Base-by-base conservation (phyloP, 2,113 vertebrate genomes). In the Seriola dumerili region DNA sequence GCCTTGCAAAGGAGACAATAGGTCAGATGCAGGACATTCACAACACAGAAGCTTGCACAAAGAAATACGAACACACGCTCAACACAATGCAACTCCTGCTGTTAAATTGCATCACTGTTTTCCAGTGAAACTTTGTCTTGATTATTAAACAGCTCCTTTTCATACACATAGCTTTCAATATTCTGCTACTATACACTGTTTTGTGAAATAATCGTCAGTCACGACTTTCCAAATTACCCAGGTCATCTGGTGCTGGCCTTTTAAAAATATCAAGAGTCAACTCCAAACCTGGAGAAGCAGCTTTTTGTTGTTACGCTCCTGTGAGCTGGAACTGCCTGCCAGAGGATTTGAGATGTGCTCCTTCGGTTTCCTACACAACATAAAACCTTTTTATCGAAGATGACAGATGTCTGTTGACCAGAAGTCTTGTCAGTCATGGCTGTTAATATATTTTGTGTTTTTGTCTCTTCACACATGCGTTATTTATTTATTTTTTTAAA, bases 231-330 rank as follows among this genome's bases (percentile, higher is more conserved):
- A 81, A 29, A 44, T 68, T 23, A 42, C 10, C 10, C 38, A 34
- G 52, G 72, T 80, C 55, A 72, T 32, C 36, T 62, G 46, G 10
- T 17, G 29, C 25, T 55, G 69, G 19, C 79, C 58, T 73, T 78
- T 82, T 55, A 64, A 59, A 86, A 74, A 78, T 54, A 78, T 72
- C 75, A 81, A 78, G 57, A 42, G 61, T 76, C 73, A 58, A 5
- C 19, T 44, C 57, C 17, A 48, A 48, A 72, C 40, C 36, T 19
- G 25, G 38, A 57, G 6, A n/a, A 46, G 58, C 58, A 42, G 21
- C 23, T n/a, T 57, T 52, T 59, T 80, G 12, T 44, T 63, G 40
- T 58, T 16, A 44, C 14, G 14, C 52, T 73, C 3, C 32, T n/a
- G 9, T 62, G 36, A 73, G 17, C 68, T 63, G 73, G 19, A 67